Base-by-base conservation (phyloP, 1,140 invertebrate species). In the Sipha flava region DNA sequence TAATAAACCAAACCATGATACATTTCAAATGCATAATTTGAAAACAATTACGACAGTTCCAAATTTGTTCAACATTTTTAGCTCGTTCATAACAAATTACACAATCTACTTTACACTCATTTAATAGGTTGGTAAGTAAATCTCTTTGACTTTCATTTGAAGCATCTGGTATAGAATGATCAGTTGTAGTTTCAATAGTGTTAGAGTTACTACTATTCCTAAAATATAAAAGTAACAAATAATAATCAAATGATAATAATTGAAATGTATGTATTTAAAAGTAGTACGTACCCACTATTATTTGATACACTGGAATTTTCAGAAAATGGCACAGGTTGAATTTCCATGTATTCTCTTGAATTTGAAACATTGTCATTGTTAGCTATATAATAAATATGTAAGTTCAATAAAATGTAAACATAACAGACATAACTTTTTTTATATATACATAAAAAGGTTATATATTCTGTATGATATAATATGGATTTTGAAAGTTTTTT, bases 21-120 rank as follows among this genome's bases (percentile, higher is more conserved):
- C 97, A 98, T 79, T 90, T 89, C 3, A 98, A 87, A 87, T 98
- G 97, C 77, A 96, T 87, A 82, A 97, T 92, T 84, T 98, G 93
- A 86, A 91, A 97, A 83, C 97, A 98, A 81, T 93, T 94, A 47
- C 86, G 83, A 85, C 97, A 99, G 18, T 90, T 93, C 97, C 97
- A 99, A 37, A 95, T 91, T 12, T 90, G 86, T 83, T 96, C 91
- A 40, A 88, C 88, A 80, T 93, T 90, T 80, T 91, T 90, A 37
- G 98, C 91, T 54, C 88, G 86, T 62, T 96, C 95, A 85, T 93
- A 97, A 84, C 97, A 99, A 3, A 98, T 94, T 82, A 97, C 88
- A 84, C 97, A 99, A 85, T 98, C 96, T 66, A 96, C 87, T 0
- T 88, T 88, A 2, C 92, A 91, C 64, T 89, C 89, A 79, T 90